Conservation (phyloP, 1,140 invertebrate genomes). For the Drosophila melanica region DNA sequence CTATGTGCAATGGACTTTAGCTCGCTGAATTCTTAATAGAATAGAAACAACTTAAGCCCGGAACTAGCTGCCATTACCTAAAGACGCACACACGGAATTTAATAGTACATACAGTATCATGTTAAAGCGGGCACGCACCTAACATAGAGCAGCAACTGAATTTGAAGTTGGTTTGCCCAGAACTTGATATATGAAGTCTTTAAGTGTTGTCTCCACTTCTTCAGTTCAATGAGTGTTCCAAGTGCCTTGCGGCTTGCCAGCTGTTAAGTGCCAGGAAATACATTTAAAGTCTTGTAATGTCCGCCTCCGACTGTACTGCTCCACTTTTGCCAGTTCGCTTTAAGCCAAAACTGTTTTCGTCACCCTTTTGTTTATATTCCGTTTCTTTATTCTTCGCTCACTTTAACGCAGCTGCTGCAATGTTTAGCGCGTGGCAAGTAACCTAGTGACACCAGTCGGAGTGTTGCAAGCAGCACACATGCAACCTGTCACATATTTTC, state of each 20-base stretch:
- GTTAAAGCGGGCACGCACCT: neutral
- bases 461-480: constrained; percentile 13
- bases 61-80: neutral
- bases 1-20: neutral
- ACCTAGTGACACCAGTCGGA: constrained; percentile 22
- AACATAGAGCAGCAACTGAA: constrained; percentile 12
- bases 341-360: constrained; percentile 39
- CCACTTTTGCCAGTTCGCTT: neutral
- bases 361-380: constrained; percentile 17
- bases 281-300: constrained; percentile 29
- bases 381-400: neutral
- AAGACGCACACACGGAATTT: neutral
- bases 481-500: neutral
- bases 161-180: constrained; percentile 41
- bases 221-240: constrained; percentile 19
- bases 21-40: neutral
- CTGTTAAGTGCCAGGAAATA: constrained; percentile 42
- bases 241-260: constrained; percentile 29
- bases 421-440: constrained; percentile 15
- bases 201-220: constrained; percentile 42
- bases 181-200: constrained; percentile 51
- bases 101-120: neutral
- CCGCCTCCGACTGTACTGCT: neutral
- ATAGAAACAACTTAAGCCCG: neutral
- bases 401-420: constrained; percentile 7